phyloP scores from a whole-genome alignment of 37 sponge, comb jelly and placozoan genomes.

The Diacarnus erythraeanus region DNA sequence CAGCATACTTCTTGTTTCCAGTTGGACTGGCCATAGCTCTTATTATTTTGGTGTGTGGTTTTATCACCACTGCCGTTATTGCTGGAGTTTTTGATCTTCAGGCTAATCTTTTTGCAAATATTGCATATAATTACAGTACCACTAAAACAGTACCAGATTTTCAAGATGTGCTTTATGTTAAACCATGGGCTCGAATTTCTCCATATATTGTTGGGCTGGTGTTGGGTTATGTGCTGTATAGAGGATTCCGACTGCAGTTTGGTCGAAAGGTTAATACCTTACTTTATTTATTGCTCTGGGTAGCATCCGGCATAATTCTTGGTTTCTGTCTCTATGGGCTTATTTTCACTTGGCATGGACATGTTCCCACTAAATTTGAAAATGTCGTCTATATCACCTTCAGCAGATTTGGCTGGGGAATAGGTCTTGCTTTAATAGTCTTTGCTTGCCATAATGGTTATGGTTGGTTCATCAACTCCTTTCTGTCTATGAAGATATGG shows the following conservation, averaged over 20 bases:
- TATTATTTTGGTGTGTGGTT: conserved; percentile 8
- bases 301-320: conserved; percentile 14
- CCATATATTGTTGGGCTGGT: conserved; percentile 86
- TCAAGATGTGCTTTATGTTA: conserved; percentile 40
- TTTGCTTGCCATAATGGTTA: conserved; percentile 80
- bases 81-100: conserved; percentile 42
- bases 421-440: conserved; percentile 64
- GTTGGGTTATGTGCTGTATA: conserved; percentile 74
- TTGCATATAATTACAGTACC: background rate
- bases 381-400: conserved; percentile 65
- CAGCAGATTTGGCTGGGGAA: conserved; percentile 61
- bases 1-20: conserved; percentile 52
- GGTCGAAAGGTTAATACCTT: conserved; percentile 2
- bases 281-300: conserved; percentile 27
- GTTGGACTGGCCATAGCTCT: conserved; percentile 28
- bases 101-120: conserved; percentile 12
- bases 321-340: conserved; percentile 56
- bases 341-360: conserved; percentile 52
- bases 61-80: conserved; percentile 34
- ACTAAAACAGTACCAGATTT: background rate
- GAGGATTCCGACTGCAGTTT: conserved; percentile 14
- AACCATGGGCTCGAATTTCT: conserved; percentile 69
- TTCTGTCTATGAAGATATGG: conserved; percentile 88
- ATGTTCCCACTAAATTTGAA: conserved; percentile 43
- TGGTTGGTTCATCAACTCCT: conserved; percentile 67